Base-by-base conservation (phyloP, 2,113 vertebrate genomes). In the Grus americana region DNA sequence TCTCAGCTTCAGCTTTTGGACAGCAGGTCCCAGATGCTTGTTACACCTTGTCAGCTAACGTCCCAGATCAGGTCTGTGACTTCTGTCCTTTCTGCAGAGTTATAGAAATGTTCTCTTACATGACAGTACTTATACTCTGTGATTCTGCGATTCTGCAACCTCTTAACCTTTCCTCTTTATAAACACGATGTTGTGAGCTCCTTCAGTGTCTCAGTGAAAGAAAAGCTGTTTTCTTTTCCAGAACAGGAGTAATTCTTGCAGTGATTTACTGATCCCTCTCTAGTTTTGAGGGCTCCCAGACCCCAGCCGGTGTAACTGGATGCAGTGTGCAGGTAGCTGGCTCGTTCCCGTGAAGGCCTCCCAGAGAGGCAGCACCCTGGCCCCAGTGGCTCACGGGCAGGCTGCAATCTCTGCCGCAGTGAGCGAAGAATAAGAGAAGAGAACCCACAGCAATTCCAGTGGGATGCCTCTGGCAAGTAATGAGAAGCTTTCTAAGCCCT, bases 331-430 rank as follows among this genome's bases (percentile, higher is more conserved):
- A 36, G 22, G 18, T 12, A 40, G 7, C 20, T 57, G 46, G 8
- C 17, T 79, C 5, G 0, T 13, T 73, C 22, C 22, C 3, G 0
- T 9, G 22, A 58, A 76, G 58, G 36, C 36, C 36, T 36, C 36
- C 36, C 0, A 3, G 3, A 7, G 34, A 36, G 36, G 57, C 36
- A 49, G 67, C 7, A 22, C 4, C 18, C 12, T 29, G 44, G 12
- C 7, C 36, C 0, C 0, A 49, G 23, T 3, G 1, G 16, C 36
- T 67, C 7, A 5, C 0, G 0, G 17, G 5, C 11, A 81, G 34
- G 18, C 30, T 83, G 61, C 15, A 40, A 34, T 44, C 61, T 57
- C 86, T 66, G 40, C 24, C 50, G 10, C 67, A 23, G 24, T 18
- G 40, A 46, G 50, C 1, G 3, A 80, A 42, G 27, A 75, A 44